Conservation (phyloP, 2,797 vertebrate genomes). For the Malacoraja senta region DNA sequence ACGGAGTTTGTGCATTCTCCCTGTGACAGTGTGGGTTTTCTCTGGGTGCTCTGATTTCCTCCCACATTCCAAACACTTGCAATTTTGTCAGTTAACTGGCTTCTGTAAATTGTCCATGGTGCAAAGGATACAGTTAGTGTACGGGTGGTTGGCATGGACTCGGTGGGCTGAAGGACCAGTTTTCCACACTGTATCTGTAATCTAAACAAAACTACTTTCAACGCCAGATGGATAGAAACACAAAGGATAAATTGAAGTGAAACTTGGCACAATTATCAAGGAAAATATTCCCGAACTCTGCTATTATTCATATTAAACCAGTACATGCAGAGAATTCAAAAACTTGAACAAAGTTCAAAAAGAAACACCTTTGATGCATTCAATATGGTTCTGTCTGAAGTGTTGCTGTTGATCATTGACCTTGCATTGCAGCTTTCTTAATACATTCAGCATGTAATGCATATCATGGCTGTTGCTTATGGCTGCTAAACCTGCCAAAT, state of each 20-base stretch:
- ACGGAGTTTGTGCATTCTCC: too few species aligned
- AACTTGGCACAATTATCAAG: constrained; percentile 10
- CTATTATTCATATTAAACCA: background rate
- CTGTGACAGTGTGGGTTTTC: too few species aligned
- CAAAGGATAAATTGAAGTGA: background rate
- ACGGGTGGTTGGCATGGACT: too few species aligned
- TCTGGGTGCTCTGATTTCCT: too few species aligned
- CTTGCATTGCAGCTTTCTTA: background rate
- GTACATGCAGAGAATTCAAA: constrained; percentile 2
- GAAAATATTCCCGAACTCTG: background rate
- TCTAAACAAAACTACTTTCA: background rate
- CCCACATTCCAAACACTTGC: too few species aligned
- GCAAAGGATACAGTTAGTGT: too few species aligned
- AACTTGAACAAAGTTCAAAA: constrained; percentile 1
- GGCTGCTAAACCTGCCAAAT: background rate
- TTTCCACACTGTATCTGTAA: too few species aligned
- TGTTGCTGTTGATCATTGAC: background rate
- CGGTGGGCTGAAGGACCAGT: too few species aligned
- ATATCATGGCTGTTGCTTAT: background rate
- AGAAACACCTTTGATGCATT: constrained; percentile 2
- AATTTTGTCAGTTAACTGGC: too few species aligned
- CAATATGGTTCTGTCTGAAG: background rate
- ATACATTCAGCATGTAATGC: background rate
- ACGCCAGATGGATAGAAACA: background rate
- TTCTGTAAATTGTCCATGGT: too few species aligned